Evolutionary conservation across 2,113 vertebrate genomes (phyloP).

Genomic region (Triplophysa tibetana): DNA sequence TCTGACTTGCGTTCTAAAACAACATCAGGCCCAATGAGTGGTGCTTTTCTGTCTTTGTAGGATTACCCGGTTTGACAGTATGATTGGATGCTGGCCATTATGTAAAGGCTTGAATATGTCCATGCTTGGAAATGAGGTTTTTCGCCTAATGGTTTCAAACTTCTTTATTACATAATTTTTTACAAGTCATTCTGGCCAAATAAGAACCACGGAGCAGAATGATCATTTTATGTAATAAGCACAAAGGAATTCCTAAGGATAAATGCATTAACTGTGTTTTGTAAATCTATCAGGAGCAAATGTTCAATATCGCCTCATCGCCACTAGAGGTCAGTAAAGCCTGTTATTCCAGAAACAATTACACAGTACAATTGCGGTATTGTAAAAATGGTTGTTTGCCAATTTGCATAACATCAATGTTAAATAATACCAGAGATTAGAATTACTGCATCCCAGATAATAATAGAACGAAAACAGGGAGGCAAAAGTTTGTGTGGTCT

Average conservation of each 20-base stretch:
- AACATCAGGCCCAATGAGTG: constrained; percentile 21
- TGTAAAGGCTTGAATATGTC: constrained; percentile 30
- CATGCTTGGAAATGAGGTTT: constrained; percentile 40
- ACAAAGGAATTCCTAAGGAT: background rate
- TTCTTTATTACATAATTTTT: background rate
- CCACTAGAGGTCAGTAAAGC: constrained; percentile 50
- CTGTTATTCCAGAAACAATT: background rate
- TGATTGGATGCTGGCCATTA: constrained; percentile 28
- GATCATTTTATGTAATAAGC: constrained; percentile 9
- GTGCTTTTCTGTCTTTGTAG: background rate
- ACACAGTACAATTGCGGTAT: background rate
- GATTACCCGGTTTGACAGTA: constrained; percentile 14
- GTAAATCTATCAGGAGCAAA: background rate
- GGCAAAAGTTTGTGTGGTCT: no score
- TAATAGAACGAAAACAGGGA: background rate
- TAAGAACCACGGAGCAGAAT: constrained; percentile 1
- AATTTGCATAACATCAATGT: background rate
- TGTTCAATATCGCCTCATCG: background rate
- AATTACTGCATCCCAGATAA: background rate
- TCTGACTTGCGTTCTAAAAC: constrained; percentile 22
- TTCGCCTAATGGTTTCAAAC: constrained; percentile 27
- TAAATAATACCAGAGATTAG: background rate
- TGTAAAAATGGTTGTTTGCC: background rate
- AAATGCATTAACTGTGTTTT: background rate
- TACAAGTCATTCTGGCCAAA: background rate